phyloP scores from a whole-genome alignment of 2,113 vertebrate genomes.

The Otis tarda region DNA sequence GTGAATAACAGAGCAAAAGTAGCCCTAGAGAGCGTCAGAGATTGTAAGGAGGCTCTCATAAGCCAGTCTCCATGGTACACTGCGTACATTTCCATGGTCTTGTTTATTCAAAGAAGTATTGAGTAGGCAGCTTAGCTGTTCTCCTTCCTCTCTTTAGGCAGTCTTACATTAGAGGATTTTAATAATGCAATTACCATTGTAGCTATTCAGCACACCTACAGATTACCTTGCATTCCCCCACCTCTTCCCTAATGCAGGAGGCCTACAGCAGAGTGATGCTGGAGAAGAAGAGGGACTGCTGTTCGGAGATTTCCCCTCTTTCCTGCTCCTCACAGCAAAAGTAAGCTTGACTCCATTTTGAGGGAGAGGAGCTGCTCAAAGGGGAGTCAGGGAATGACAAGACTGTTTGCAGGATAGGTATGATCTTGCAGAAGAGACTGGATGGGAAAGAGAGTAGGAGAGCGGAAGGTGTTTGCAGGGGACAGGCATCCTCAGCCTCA shows the following conservation, averaged over 20 bases:
- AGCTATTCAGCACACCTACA: slow-evolving; percentile 47
- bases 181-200: slow-evolving; percentile 36
- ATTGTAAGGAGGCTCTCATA: slow-evolving; percentile 5
- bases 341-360: not conserved
- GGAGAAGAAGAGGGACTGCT: not conserved
- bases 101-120: slow-evolving; percentile 46
- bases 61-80: slow-evolving; percentile 32
- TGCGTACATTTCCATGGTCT: slow-evolving; percentile 32
- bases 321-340: not conserved
- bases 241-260: not conserved
- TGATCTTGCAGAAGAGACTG: not conserved
- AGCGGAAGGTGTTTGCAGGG: not conserved
- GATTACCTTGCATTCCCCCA: not conserved
- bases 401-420: not conserved
- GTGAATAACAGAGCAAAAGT: slow-evolving; percentile 3
- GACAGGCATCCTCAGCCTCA: not conserved
- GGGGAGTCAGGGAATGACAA: not conserved
- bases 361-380: not conserved
- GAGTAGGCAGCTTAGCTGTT: slow-evolving; percentile 55
- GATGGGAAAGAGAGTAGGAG: not conserved
- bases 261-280: not conserved
- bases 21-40: not conserved
- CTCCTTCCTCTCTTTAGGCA: slow-evolving; percentile 40
- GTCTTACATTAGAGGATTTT: slow-evolving; percentile 45
- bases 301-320: not conserved